Base-by-base conservation (phyloP, 2,888 invertebrate species). In the Synergus gifuensis region DNA sequence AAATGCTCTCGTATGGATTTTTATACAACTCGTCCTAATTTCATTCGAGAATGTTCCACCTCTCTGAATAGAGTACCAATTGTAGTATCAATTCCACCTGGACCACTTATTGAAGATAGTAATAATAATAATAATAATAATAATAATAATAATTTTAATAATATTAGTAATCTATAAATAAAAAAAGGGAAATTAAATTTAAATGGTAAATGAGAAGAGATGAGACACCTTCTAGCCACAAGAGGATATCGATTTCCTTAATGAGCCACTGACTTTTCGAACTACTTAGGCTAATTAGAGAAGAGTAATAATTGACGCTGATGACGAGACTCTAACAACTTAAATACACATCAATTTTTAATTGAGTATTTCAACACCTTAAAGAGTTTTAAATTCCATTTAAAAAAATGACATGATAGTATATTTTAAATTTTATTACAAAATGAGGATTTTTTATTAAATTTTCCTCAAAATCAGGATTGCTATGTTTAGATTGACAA, bases 1-100 rank as follows among this genome's bases (percentile, higher is more conserved):
- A 42, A 42, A 22, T 62, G 3, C 46, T 76, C 62, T 67, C 14
- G 67, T 76, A 81, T 81, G 66, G 76, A 81, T 79, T 79, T 81
- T 79, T 76, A 46, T 76, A 54, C 62, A 28, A 42, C 11, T 77
- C 58, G 81, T 36, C 40, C 79, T 18, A 79, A 79, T 81, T 81
- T 77, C 36, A 54, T 40, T 46, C 7, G 28, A 58, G 14, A 44
- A 46, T 18, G 28, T 42, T 49, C 36, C 76, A 14, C 16, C 18
- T 22, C 63, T 22, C 36, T 40, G 64, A 40, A n/a, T 28, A 22
- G 62, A 28, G n/a, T 66, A 42, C 18, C 42, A 66, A n/a, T 8
- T 66, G n/a, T n/a, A n/a, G n/a, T n/a, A n/a, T 11, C 66, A 42
- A 1, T 4, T 64, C 4, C 0, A 40, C n/a, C n/a, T 66, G n/a